Percentiles rank a stretch among this genome's conserved stretches.
phyloP scores from a whole-genome alignment of 2,797 vertebrate species.

The Capromys pilorides region DNA sequence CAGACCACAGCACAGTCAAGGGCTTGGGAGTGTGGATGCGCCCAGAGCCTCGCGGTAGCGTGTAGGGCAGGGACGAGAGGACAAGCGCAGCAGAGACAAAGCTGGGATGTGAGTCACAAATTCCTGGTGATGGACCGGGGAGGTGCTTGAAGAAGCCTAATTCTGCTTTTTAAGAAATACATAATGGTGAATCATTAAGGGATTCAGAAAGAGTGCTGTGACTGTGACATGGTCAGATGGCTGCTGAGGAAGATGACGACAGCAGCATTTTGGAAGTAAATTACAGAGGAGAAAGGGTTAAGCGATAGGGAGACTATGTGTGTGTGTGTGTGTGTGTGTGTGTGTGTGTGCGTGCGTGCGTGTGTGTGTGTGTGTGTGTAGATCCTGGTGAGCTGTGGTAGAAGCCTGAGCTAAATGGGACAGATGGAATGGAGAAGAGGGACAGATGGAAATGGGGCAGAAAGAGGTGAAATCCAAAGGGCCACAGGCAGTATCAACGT shows the following conservation, averaged over 20 bases:
- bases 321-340: neutral
- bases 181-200: neutral
- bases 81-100: neutral
- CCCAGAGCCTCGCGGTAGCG: neutral
- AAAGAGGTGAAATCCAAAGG: neutral
- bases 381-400: neutral
- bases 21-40: neutral
- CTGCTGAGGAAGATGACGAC: neutral
- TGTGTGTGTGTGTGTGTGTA: neutral
- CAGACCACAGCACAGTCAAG: neutral
- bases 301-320: neutral
- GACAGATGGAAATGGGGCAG: neutral
- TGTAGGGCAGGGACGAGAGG: neutral
- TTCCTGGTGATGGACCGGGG: neutral
- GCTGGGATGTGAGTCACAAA: neutral
- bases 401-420: neutral
- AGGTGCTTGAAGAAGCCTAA: neutral
- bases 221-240: neutral
- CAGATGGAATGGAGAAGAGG: neutral
- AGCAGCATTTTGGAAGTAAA: constrained; percentile 29
- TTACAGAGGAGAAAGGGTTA: neutral
- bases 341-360: neutral
- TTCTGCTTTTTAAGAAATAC: neutral
- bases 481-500: neutral
- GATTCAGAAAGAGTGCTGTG: constrained; percentile 17